Evolutionary conservation across 2,113 vertebrate genomes (phyloP).

Genomic region (Salvelinus sp.): DNA sequence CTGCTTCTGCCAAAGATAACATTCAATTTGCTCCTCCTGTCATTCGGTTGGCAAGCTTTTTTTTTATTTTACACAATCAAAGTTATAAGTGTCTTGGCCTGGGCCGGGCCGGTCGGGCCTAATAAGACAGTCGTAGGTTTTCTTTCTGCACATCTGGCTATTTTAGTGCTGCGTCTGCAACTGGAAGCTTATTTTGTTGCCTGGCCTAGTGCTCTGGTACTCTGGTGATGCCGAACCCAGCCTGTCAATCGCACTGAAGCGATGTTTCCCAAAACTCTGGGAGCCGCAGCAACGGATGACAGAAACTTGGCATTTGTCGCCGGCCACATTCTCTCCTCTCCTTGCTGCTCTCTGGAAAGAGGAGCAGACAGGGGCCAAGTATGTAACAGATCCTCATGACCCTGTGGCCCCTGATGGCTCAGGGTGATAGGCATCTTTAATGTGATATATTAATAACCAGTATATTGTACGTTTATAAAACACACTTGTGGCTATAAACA

Average conservation of each 20-base stretch:
- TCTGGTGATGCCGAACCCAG: slow-evolving; percentile 38
- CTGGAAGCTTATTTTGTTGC: slow-evolving; percentile 46
- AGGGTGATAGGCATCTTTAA: slow-evolving; percentile 29
- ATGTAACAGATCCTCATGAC: slow-evolving; percentile 50
- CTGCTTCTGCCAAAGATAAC: not conserved
- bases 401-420: slow-evolving; percentile 29
- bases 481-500: slow-evolving; percentile 34
- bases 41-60: not conserved
- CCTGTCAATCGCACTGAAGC: slow-evolving; percentile 49
- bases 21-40: not conserved
- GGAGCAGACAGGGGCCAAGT: slow-evolving; percentile 37
- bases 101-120: no score
- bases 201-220: slow-evolving; percentile 17
- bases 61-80: not conserved
- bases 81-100: not conserved
- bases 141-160: slow-evolving; percentile 38
- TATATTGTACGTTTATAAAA: slow-evolving; percentile 42
- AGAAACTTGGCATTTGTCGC: slow-evolving; percentile 45
- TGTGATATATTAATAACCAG: slow-evolving; percentile 36
- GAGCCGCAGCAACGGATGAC: slow-evolving; percentile 43
- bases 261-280: slow-evolving; percentile 52
- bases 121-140: not conserved
- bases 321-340: slow-evolving; percentile 22
- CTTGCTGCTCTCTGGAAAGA: slow-evolving; percentile 37
- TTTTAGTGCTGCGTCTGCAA: slow-evolving; percentile 45